phyloP scores from a whole-genome alignment of 2,113 vertebrate species.

The Coryphaenoides rupestris region DNA sequence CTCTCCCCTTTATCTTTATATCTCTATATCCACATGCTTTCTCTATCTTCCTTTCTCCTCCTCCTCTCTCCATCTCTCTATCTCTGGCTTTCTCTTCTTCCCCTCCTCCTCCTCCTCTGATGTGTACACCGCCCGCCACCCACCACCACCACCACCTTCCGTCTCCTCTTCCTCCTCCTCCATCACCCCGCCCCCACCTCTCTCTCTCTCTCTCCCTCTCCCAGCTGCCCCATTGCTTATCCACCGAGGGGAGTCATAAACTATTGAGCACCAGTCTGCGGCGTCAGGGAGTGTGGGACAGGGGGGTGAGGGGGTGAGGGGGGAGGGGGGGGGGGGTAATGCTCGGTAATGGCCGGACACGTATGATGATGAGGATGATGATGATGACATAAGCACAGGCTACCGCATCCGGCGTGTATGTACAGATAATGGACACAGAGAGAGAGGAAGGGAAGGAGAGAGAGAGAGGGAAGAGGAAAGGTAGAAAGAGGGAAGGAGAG shows the following conservation, averaged over 20 bases:
- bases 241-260: constrained; percentile 50
- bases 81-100: constrained; percentile 5
- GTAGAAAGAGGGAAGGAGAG: background rate
- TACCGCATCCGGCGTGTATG: too few relatives aligned
- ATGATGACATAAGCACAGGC: too few relatives aligned
- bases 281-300: too few relatives aligned
- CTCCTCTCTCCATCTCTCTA: too few relatives aligned
- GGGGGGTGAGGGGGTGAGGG: background rate
- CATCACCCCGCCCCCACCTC: background rate
- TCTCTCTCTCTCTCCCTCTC: constrained; percentile 21
- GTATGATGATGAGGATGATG: too few relatives aligned
- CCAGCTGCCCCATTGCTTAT: constrained; percentile 42
- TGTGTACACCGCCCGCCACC: too few relatives aligned
- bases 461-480: too few relatives aligned
- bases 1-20: background rate
- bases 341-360: too few relatives aligned
- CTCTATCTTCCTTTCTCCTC: too few relatives aligned
- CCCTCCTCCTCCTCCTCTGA: constrained; percentile 2
- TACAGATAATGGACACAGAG: constrained; percentile 11
- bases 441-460: background rate
- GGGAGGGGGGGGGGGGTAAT: background rate
- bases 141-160: background rate
- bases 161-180: background rate
- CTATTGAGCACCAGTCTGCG: constrained; percentile 40
- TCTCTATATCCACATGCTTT: background rate